Base-by-base conservation (phyloP, 2,888 invertebrate species). In the Euzophera pinguis region DNA sequence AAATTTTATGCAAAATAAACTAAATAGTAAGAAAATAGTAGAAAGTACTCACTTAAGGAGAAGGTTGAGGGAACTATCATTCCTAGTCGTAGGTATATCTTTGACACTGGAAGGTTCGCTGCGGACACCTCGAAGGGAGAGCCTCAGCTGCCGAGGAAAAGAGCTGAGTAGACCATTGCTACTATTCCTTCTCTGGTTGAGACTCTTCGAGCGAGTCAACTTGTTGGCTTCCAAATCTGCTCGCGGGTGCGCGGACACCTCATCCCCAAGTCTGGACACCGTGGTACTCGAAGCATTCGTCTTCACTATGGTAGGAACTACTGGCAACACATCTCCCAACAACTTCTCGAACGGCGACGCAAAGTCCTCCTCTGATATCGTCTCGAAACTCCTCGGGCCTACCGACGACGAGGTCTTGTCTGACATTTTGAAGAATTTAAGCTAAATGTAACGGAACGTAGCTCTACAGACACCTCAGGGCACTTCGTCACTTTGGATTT, bases 401-500 rank as follows among this genome's bases (percentile, higher is more conserved):
- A 88, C 80, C 64, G 90, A 88, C 64, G 90, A 90, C 58, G 84
- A 75, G 54, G 90, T 90, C 69, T 90, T 90, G 69, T 90, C 90
- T 55, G 90, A 90, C 90, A 90, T 90, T 60, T 72, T 83, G 75
- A 60, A 65, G 27, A 43, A 43, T 43, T 35, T 43, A 51, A 45
- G 67, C 57, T 63, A 63, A 63, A 63, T 65, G 72, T 63, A 76
- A 77, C 72, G 84, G 85, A 89, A 87, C 88, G 84, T 74, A 84
- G 82, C 85, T 78, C 79, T 73, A 80, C 85, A 82, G 87, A 87
- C 86, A 86, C 88, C 86, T 81, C 75, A 78, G 79, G 79, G 75
- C 84, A 87, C 87, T 88, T 87, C 82, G 85, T 90, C 90, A 90
- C 90, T 90, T 90, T 78, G 90, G 90, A 71, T 90, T 90, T 86